phyloP scores from a whole-genome alignment of 2,113 vertebrate genomes.

The Microcebus murinus region DNA sequence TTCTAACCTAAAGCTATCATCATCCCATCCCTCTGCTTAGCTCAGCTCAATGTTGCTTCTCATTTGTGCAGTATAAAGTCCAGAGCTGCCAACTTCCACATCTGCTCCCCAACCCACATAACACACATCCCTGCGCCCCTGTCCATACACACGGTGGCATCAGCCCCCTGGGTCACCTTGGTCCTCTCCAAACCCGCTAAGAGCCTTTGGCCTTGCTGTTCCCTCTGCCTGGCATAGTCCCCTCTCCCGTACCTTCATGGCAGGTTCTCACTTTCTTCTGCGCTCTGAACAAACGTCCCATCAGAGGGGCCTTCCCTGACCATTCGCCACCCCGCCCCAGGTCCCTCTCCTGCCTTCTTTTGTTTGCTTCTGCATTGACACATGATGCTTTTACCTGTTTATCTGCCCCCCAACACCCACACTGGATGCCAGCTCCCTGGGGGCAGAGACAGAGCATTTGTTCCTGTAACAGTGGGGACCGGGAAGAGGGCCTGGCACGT shows the following conservation, averaged over 20 bases:
- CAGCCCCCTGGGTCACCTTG: not conserved
- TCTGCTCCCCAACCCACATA: not conserved
- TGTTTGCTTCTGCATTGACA: not conserved
- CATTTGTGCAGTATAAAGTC: not conserved
- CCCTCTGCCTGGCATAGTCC: not conserved
- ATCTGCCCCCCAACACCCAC: not conserved
- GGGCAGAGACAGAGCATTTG: too few relatives aligned
- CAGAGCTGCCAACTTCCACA: not conserved
- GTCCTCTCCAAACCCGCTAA: not conserved
- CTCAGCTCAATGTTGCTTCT: not conserved
- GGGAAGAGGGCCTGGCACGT: not conserved
- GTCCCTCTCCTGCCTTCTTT: not conserved
- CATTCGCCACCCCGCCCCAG: accelerated
- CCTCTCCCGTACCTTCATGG: not conserved
- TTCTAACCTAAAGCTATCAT: not conserved
- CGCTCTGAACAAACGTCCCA: not conserved
- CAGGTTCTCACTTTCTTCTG: not conserved
- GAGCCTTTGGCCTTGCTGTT: not conserved
- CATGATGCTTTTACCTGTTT: not conserved
- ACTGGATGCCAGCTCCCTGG: not conserved
- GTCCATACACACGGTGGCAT: accelerated
- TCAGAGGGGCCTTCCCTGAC: not conserved
- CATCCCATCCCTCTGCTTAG: not conserved
- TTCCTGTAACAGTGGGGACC: not conserved
- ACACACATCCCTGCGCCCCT: not conserved